Conservation (phyloP, 2,888 invertebrate species). For the Apodemia hepburni region DNA sequence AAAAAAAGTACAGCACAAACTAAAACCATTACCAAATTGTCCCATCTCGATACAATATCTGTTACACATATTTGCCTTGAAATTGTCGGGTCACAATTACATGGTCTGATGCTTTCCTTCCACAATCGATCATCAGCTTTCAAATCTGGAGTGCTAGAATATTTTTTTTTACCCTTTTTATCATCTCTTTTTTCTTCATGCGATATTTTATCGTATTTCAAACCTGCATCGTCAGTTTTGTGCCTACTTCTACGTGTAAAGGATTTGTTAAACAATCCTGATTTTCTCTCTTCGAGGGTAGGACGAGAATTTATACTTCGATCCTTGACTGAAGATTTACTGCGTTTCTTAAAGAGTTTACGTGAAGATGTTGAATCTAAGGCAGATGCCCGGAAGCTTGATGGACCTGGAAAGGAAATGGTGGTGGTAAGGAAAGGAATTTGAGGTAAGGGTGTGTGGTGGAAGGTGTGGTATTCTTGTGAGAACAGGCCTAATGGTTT, state of each 20-base stretch:
- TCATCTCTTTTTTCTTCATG: slow-evolving; percentile 22
- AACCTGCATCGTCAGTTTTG: not conserved
- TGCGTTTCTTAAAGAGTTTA: slow-evolving; percentile 28
- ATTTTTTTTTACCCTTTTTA: slow-evolving; percentile 26
- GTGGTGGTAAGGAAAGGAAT: slow-evolving; percentile 26
- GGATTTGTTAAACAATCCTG: slow-evolving; percentile 1
- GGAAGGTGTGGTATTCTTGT: slow-evolving; percentile 24
- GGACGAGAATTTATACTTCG: slow-evolving; percentile 7
- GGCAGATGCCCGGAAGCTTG: not conserved
- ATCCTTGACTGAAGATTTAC: slow-evolving; percentile 32
- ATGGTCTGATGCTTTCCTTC: not conserved
- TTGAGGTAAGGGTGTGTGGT: slow-evolving; percentile 21
- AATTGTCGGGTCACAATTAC: slow-evolving; percentile 18
- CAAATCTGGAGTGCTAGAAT: slow-evolving; percentile 23
- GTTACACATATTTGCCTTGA: slow-evolving; percentile 6
- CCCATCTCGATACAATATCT: slow-evolving; percentile 31
- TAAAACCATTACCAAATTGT: slow-evolving; percentile 41
- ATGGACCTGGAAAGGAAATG: slow-evolving; percentile 40
- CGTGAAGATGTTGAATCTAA: slow-evolving; percentile 25
- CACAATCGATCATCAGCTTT: slow-evolving; percentile 4
- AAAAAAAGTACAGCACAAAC: slow-evolving; percentile 39
- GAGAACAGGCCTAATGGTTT: not conserved
- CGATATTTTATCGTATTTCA: slow-evolving; percentile 10
- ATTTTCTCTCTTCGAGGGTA: slow-evolving; percentile 21
- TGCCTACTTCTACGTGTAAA: slow-evolving; percentile 5